Evolutionary conservation across 1,140 invertebrate genomes (phyloP).

Genomic region (Scaptodrosophila lebanonensis): DNA sequence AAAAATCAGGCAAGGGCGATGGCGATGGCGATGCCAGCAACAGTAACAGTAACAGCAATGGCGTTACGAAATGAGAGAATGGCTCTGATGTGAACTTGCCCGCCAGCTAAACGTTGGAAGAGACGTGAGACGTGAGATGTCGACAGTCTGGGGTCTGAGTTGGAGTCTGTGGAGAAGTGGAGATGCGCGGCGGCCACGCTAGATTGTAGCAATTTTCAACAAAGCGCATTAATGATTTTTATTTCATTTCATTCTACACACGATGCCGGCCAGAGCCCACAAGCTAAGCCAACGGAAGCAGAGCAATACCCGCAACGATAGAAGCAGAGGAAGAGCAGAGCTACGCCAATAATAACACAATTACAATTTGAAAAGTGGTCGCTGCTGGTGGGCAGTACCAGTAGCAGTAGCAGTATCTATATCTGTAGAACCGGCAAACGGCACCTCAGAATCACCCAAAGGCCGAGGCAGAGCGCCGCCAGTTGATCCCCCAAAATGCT

Average conservation of each 20-base stretch:
- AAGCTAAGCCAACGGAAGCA: neutral
- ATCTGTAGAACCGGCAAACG: no score
- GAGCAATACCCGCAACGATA: no score
- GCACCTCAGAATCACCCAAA: no score
- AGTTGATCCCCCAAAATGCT: no score
- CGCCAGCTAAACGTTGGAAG: constrained; percentile 24
- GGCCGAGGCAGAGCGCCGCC: no score
- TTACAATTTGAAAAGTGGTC: constrained; percentile 23
- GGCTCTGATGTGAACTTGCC: neutral
- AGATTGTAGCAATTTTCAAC: constrained; percentile 27
- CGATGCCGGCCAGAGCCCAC: constrained; percentile 9
- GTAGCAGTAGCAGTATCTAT: neutral
- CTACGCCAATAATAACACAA: constrained; percentile 30
- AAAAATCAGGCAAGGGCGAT: constrained; percentile 10
- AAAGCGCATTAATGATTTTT: constrained; percentile 31
- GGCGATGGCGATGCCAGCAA: neutral
- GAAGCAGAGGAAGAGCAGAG: neutral
- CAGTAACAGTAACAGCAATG: constrained; percentile 1
- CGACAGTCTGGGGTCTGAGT: no score
- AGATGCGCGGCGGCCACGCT: constrained; percentile 1
- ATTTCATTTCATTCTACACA: neutral
- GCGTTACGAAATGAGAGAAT: no score
- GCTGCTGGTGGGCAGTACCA: neutral
- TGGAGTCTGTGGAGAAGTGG: no score
- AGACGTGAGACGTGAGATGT: no score